Evolutionary conservation across 1,140 invertebrate genomes (phyloP).

Genomic region (Pissodes strobi): DNA sequence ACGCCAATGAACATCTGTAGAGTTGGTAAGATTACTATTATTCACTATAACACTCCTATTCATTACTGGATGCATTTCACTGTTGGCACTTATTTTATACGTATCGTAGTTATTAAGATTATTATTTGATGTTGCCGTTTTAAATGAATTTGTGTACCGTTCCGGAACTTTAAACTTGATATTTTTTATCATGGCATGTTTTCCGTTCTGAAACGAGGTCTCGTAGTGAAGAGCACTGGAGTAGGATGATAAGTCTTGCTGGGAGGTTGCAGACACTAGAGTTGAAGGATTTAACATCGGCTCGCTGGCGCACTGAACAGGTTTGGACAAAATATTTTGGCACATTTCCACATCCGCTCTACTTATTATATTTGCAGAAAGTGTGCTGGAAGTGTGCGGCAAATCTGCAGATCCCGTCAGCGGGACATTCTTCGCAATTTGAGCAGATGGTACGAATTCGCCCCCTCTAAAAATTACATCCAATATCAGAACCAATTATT

Average conservation of each 20-base stretch:
- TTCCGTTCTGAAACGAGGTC: constrained; percentile 49
- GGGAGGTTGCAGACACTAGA: background rate
- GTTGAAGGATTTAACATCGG: background rate
- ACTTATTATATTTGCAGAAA: constrained; percentile 35
- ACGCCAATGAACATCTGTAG: constrained; percentile 47
- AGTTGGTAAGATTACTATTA: constrained; percentile 26
- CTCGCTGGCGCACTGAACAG: background rate
- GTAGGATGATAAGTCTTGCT: constrained; percentile 2
- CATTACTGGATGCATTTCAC: constrained; percentile 27
- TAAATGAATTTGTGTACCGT: constrained; percentile 46
- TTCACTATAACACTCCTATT: constrained; percentile 50
- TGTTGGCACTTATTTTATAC: constrained; percentile 16
- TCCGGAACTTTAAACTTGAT: constrained; percentile 55
- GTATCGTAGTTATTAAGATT: background rate
- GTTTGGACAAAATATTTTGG: constrained; percentile 40
- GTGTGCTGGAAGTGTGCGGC: background rate
- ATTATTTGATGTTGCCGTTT: constrained; percentile 2
- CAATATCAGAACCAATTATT: no score
- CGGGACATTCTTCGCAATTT: constrained; percentile 32
- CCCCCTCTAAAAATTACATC: constrained; percentile 36
- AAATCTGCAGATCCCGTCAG: background rate
- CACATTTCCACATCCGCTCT: constrained; percentile 41
- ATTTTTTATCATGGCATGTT: constrained; percentile 54
- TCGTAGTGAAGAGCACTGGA: constrained; percentile 48
- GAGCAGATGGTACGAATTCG: constrained; percentile 37